phyloP scores from a whole-genome alignment of 30 jellyfish, hydroid and myxozoan species.

The Hydra vulgaris region DNA sequence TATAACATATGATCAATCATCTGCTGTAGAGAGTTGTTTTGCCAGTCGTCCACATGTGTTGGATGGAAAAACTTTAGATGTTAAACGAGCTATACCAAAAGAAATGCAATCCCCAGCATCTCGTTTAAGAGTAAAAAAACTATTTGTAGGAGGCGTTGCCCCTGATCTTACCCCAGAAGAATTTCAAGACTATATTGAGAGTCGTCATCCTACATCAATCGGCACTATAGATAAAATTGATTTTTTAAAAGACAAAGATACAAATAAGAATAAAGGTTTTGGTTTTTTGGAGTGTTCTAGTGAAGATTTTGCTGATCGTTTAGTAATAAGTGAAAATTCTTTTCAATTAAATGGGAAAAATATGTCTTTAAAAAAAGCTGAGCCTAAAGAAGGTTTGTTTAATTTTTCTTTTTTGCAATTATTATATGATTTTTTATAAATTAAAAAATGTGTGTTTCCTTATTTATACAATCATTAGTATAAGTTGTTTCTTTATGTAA shows the following conservation, averaged over 20 bases:
- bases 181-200: conserved; percentile 24
- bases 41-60: conserved; percentile 49
- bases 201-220: conserved; percentile 23
- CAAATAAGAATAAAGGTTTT: conserved; percentile 40
- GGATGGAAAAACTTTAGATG: conserved; percentile 55
- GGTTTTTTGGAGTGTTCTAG: conserved; percentile 45
- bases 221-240: conserved; percentile 55
- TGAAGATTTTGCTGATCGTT: conserved; percentile 64
- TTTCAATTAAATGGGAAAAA: conserved; percentile 50
- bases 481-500: no score
- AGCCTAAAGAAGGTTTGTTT: conserved; percentile 19
- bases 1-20: conserved; percentile 42
- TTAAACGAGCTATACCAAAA: conserved; percentile 72
- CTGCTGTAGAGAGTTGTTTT: conserved; percentile 50
- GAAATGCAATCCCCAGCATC: conserved; percentile 47
- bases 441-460: no score
- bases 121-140: conserved; percentile 49
- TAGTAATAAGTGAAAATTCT: conserved; percentile 39
- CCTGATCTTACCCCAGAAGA: conserved; percentile 40
- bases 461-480: no score
- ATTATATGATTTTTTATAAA: no score
- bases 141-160: conserved; percentile 70
- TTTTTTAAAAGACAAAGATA: conserved; percentile 45
- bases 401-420: not conserved
- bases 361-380: conserved; percentile 58